Evolutionary conservation across 2,888 invertebrate species (phyloP).

Genomic region (Sepioteuthis lessoniana): DNA sequence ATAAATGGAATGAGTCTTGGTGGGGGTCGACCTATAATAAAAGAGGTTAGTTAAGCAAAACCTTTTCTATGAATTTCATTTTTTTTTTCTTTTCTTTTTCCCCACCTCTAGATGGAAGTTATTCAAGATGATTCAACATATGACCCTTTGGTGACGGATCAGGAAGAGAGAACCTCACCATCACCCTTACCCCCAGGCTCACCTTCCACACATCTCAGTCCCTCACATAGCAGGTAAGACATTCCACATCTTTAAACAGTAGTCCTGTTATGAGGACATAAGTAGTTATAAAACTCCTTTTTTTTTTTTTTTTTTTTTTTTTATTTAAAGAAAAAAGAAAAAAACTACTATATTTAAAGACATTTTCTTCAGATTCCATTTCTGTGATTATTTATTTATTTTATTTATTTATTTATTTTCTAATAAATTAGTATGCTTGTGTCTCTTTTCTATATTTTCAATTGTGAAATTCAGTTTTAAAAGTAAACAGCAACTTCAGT

Average conservation of each 20-base stretch:
- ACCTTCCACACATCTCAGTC: conserved; percentile 57
- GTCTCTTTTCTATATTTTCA: neutral
- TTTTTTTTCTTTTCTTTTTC: neutral
- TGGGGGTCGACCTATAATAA: no score
- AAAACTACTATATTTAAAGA: neutral
- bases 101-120: neutral
- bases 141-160: neutral
- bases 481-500: conserved; percentile 1
- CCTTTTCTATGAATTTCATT: no score
- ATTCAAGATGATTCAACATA: conserved; percentile 19
- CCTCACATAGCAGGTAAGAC: conserved; percentile 64
- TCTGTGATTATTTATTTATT: no score
- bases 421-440: neutral
- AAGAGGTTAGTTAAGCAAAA: no score
- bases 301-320: no score
- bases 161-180: neutral
- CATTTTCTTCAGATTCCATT: neutral
- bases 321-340: no score
- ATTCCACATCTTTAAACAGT: neutral
- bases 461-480: conserved; percentile 26
- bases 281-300: neutral
- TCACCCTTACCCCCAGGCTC: conserved; percentile 54
- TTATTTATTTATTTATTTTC: no score
- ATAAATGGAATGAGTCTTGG: no score
- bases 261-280: neutral